Conservation (phyloP, 2,888 invertebrate genomes). For the Tortricodes alternella region DNA sequence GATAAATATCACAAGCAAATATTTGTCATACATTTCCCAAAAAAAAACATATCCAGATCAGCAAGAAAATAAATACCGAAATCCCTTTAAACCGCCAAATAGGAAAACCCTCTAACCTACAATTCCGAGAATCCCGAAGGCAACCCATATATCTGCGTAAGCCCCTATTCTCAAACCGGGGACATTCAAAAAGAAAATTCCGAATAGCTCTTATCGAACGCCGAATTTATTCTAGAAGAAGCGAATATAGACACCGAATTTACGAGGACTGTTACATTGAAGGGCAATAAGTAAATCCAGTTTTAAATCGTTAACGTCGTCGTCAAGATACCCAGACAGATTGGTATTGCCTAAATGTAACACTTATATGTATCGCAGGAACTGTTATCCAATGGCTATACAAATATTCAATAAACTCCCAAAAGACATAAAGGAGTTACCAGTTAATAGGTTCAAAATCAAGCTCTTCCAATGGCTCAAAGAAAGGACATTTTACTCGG, state of each 20-base stretch:
- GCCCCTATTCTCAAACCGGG: constrained; percentile 21
- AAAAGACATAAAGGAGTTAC: too few species aligned
- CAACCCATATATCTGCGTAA: constrained; percentile 29
- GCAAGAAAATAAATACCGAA: neutral
- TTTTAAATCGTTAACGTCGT: too few species aligned
- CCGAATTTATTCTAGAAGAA: constrained; percentile 11
- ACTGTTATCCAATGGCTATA: too few species aligned
- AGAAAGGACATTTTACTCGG: too few species aligned
- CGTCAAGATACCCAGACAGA: too few species aligned
- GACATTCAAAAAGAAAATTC: constrained; percentile 30
- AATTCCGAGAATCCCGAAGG: neutral
- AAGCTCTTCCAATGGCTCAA: too few species aligned
- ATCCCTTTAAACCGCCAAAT: constrained; percentile 1
- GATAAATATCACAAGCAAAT: neutral
- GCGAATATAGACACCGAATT: neutral
- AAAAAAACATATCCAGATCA: neutral
- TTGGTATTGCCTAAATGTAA: too few species aligned
- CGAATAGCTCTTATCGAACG: constrained; percentile 25
- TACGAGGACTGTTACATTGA: neutral
- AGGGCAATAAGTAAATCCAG: too few species aligned
- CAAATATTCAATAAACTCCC: too few species aligned
- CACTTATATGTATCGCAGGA: too few species aligned
- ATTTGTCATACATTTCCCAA: too few species aligned
- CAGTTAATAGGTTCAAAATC: too few species aligned
- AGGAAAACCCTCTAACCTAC: constrained; percentile 12